Conservation (phyloP, 1,140 invertebrate species). For the Lamellibrachia luymesi region DNA sequence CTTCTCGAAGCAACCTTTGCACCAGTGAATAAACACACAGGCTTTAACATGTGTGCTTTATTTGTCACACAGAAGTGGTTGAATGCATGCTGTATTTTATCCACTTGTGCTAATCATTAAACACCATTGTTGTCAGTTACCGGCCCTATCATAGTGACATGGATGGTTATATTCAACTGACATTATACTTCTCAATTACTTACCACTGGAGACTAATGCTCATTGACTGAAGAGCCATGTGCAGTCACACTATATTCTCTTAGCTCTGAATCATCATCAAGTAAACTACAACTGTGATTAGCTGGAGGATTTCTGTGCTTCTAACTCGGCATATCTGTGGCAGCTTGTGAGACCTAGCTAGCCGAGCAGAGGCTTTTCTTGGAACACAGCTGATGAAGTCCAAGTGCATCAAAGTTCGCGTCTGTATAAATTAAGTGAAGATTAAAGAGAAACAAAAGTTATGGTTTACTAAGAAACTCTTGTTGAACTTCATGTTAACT, state of each 20-base stretch:
- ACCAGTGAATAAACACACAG: not conserved
- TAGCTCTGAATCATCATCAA: not conserved
- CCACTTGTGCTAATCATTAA: too few relatives aligned
- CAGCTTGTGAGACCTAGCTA: not conserved
- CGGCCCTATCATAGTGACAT: not conserved
- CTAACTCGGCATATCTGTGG: not conserved
- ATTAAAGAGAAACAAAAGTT: too few relatives aligned
- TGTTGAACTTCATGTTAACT: too few relatives aligned
- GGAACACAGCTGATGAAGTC: not conserved
- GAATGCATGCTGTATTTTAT: not conserved
- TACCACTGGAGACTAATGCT: not conserved
- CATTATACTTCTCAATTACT: not conserved
- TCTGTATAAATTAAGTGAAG: not conserved
- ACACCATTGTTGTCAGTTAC: too few relatives aligned
- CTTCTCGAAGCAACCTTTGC: not conserved
- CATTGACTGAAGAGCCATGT: not conserved
- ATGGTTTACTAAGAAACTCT: too few relatives aligned
- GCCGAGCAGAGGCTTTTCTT: not conserved
- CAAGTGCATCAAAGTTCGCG: not conserved
- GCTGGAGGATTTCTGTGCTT: not conserved
- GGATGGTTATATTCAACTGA: not conserved
- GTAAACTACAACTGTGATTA: not conserved
- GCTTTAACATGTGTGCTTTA: not conserved
- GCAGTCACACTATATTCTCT: not conserved
- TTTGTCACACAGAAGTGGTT: not conserved